Evolutionary conservation across 2,797 vertebrate genomes (phyloP), one percentile per base, ranked within the genome.

Genomic region (Tarsius wallacei): DNA sequence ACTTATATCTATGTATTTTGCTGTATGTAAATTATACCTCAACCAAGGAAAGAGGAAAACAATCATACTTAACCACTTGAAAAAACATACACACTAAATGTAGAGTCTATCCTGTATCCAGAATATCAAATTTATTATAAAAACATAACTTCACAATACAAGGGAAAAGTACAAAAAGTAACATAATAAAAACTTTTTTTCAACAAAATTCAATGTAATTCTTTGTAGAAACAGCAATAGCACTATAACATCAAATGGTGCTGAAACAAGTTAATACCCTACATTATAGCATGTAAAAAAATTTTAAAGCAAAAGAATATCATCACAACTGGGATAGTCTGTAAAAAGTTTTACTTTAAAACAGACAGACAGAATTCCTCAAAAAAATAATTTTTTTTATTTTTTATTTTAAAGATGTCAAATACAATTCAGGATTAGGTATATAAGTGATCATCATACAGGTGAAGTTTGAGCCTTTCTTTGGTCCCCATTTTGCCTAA

Each of bases 121-220:
- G 76, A 92, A 91, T 87, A 87, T 31, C 70, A n/a, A 90, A 87
- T 74, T 36, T 57, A 86, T 81, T 90, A 78, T 51, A 83, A 87
- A 93, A 96, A 93, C 12, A 15, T 68, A 26, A 78, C 36, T 82
- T 96, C 7, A n/a, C 10, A 80, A 57, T 14, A 19, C 57, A 84
- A 66, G 24, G 26, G 21, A 61, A 66, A 73, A 86, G 31, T 57
- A 78, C n/a, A 76, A 87, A 49, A 86, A 57, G 66, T 21, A 76
- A 81, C 33, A 80, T 63, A n/a, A n/a, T n/a, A n/a, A n/a, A n/a
- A n/a, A n/a, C n/a, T n/a, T n/a, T n/a, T 84, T 82, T 77, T 82
- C 71, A 94, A 94, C 12, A 76, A 87, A 93, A 90, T 57, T 81
- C 10, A 66, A 19, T 70, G n/a, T 19, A 85, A 74, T 55, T 59